Base-by-base conservation (phyloP, 2,797 vertebrate genomes). In the Melanotaenia pygmaea region DNA sequence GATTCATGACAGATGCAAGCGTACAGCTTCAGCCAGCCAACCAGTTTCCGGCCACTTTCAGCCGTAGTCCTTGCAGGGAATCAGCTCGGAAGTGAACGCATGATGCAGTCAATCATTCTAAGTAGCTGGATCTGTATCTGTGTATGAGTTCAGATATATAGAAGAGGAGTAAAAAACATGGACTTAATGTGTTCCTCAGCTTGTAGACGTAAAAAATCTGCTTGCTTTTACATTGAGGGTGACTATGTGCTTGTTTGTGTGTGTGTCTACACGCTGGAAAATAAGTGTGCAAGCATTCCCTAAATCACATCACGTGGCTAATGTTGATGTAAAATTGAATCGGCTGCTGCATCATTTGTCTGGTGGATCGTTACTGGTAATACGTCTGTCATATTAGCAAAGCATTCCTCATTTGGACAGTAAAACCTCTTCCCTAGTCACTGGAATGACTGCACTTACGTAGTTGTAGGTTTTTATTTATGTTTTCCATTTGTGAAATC, bases 321-420 rank as follows among this genome's bases (percentile, higher is more conserved):
- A 94, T 92, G 88, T 85, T 87, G 86, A 93, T 84, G 90, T 89
- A 88, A 91, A 93, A 94, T 93, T 92, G 88, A 92, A 94, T 94
- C 74, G 80, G 84, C 90, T 89, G 78, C 67, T 74, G 86, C 85
- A 90, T 92, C 90, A 93, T 94, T 94, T 91, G 86, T 92, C 89
- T 88, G 75, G 67, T 54, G 77, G 77, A 90, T 90, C 86, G 79
- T 91, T 92, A 89, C 81, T 80, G 83, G 84, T 86, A 90, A 92
- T 88, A 88, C 77, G 86, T 89, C 88, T 92, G 91, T 91, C 91
- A 91, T 86, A 92, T 94, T 89, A 93, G 81, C 70, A 67, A 81
- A 80, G 84, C 87, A 92, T 93, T 86, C 82, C 81, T 91, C 90
- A 91, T 93, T 83, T 88, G 83, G 80, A 84, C 84, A 81, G 81